Evolutionary conservation across 2,113 vertebrate genomes (phyloP), one percentile per base, ranked within the genome.

Genomic region (Pedionomus torquatus): DNA sequence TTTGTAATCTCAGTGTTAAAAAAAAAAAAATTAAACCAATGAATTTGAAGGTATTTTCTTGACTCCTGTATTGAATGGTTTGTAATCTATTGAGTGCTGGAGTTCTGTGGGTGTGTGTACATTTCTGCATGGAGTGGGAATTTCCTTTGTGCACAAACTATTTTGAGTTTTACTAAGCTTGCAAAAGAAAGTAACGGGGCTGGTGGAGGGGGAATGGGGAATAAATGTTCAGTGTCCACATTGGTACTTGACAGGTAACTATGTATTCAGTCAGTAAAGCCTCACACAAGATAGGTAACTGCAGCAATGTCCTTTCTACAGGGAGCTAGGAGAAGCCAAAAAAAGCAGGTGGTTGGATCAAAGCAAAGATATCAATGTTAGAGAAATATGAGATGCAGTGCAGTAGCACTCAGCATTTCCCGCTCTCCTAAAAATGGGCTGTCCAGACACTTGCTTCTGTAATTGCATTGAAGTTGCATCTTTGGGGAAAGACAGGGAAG

Each of bases 61-160:
- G 64, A 35, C 21, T 55, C 5, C 8, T 5, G 6, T 14, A 58
- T 14, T 48, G 43, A 85, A 65, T 35, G 23, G 10, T 89, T 93
- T 83, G 48, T 26, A 79, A 68, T 74, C 1, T 11, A 48, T 23
- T 0, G 14, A 70, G 39, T 24, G 14, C 28, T 2, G 13, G 63
- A 58, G 17, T 58, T 92, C 17, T 63, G 51, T 49, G 37, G 51
- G 24, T 3, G 72, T 28, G 31, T 1, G 1, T 24, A 13, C 65
- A 25, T 91, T 95, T 83, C 70, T 86, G 85, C 44, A 75, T 80
- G 66, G 77, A 94, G 63, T 52, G 57, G 48, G 13, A 26, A 84
- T 52, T 87, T 46, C 31, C 55, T 76, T 78, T 48, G 25, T 52
- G 35, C 46, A 75, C 30, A 82, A 21, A 44, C 6, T 64, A 89